A percentile compares a stretch with the other conserved stretches of the same genome.
phyloP scores from a whole-genome alignment of 2,113 vertebrate species.

The Talpa occidentalis region DNA sequence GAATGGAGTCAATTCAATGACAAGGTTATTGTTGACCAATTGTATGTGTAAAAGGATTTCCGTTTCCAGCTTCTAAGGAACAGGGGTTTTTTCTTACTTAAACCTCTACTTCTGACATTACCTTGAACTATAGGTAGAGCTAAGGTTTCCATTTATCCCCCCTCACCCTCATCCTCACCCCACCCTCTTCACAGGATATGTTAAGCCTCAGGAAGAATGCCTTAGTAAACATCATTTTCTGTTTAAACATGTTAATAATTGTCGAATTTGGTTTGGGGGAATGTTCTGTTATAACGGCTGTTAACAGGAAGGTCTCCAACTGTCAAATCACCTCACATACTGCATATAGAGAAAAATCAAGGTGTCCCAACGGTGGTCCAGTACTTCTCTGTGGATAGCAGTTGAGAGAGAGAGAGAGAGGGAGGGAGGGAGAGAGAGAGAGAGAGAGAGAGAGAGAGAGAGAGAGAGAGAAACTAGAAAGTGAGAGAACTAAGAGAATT shows the following conservation, averaged over 20 bases:
- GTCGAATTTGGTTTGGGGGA: conserved; percentile 75
- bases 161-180: background rate
- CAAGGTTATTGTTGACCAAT: background rate
- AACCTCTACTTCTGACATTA: conserved; percentile 56
- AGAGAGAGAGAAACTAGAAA: background rate
- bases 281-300: conserved; percentile 73
- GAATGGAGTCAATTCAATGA: background rate
- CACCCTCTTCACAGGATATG: conserved; percentile 66
- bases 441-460: background rate
- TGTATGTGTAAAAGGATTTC: background rate
- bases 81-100: background rate
- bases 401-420: background rate
- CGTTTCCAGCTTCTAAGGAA: conserved; percentile 21
- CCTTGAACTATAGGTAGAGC: conserved; percentile 69
- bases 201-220: conserved; percentile 78
- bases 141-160: conserved; percentile 62
- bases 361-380: conserved; percentile 16
- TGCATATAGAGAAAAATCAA: conserved; percentile 52
- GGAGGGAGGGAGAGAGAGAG: background rate
- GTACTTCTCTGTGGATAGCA: background rate
- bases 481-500: conserved; percentile 1
- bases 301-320: conserved; percentile 74
- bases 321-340: conserved; percentile 60
- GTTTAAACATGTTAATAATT: conserved; percentile 82
- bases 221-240: conserved; percentile 77